Percentiles rank a stretch among this genome's conserved stretches.
Conservation (phyloP, 2,797 vertebrate genomes). For the Tangara arthus region DNA sequence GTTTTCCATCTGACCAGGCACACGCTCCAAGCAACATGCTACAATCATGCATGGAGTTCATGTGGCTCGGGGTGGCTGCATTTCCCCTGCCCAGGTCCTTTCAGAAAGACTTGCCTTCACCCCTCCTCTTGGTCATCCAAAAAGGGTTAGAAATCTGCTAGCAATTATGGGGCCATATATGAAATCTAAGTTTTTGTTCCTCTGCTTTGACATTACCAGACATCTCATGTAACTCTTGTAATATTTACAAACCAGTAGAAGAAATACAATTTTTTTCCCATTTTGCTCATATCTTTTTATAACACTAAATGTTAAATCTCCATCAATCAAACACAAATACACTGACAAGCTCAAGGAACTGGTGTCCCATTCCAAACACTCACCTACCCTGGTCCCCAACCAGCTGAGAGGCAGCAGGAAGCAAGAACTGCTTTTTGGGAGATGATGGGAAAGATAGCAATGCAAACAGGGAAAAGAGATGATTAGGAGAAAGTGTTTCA, state of each 20-base stretch:
- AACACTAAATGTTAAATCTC: conserved; percentile 69
- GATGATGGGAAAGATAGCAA: background rate
- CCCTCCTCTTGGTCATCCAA: conserved; percentile 7
- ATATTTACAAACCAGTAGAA: conserved; percentile 72
- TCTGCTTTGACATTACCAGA: conserved; percentile 63
- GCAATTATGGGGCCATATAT: conserved; percentile 57
- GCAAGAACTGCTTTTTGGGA: conserved; percentile 4
- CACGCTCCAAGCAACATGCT: conserved; percentile 50
- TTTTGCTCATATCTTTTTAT: conserved; percentile 53
- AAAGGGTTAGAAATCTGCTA: conserved; percentile 65
- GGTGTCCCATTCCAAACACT: conserved; percentile 58
- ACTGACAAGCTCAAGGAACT: conserved; percentile 62
- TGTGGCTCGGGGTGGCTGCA: background rate
- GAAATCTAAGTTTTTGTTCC: conserved; percentile 56
- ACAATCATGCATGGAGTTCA: conserved; percentile 1
- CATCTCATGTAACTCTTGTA: conserved; percentile 57
- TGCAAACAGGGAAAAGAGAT: accelerated
- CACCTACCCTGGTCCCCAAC: background rate
- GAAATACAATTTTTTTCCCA: conserved; percentile 41
- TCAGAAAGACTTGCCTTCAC: conserved; percentile 14
- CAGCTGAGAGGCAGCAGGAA: conserved; percentile 33
- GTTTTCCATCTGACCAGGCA: conserved; percentile 58
- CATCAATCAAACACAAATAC: conserved; percentile 68
- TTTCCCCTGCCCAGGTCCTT: background rate
- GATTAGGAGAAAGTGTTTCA: background rate